Conservation (phyloP, 2,888 invertebrate species). For the Clusia tigrina region DNA sequence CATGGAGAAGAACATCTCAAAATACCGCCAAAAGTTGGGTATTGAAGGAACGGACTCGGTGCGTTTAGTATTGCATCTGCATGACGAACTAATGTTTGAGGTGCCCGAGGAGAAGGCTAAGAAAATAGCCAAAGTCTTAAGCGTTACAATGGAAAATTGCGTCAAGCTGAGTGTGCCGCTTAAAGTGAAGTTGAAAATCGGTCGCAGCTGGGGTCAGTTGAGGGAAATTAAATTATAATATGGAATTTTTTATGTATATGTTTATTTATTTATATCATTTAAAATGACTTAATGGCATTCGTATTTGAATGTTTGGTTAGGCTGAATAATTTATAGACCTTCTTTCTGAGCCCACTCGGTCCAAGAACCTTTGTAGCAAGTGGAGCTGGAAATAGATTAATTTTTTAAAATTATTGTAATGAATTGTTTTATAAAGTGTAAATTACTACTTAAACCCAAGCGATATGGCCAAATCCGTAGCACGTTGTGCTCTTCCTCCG, state of each 20-base stretch:
- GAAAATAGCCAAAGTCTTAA: slow-evolving; percentile 72
- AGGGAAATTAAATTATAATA: slow-evolving; percentile 50
- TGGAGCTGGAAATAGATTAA: slow-evolving; percentile 49
- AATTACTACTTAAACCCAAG: slow-evolving; percentile 59
- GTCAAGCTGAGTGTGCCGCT: slow-evolving; percentile 79
- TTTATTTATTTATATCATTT: slow-evolving; percentile 17
- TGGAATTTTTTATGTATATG: slow-evolving; percentile 21
- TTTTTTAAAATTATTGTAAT: slow-evolving; percentile 27
- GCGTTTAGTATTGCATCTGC: slow-evolving; percentile 86
- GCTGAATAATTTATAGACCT: slow-evolving; percentile 37
- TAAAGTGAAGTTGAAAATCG: slow-evolving; percentile 86
- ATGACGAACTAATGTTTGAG: slow-evolving; percentile 96
- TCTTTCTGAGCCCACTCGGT: slow-evolving; percentile 61
- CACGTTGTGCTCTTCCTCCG: slow-evolving; percentile 74
- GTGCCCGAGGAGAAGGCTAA: slow-evolving; percentile 70
- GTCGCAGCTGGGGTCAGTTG: slow-evolving; percentile 79
- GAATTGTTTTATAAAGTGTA: neutral
- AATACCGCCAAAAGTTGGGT: slow-evolving; percentile 57
- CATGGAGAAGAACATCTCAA: slow-evolving; percentile 71
- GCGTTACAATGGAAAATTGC: slow-evolving; percentile 81
- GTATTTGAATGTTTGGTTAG: neutral
- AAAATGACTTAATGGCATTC: slow-evolving; percentile 22
- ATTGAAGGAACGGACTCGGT: slow-evolving; percentile 63
- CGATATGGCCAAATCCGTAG: slow-evolving; percentile 66
- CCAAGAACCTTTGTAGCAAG: slow-evolving; percentile 63